Conservation (phyloP, 2,113 vertebrate genomes). For the Daphoenositta chrysoptera region DNA sequence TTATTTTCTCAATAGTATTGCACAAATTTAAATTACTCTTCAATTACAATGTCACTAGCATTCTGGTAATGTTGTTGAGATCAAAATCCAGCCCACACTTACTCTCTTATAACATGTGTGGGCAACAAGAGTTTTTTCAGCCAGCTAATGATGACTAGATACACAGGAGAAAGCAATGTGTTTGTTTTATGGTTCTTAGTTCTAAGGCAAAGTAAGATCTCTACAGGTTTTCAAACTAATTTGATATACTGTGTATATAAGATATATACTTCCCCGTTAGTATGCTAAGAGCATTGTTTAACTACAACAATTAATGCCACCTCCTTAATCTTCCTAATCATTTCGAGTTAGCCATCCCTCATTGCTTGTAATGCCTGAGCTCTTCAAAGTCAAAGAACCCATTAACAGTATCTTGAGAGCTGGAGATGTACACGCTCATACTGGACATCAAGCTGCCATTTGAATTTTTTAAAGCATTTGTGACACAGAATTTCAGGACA, state of each 20-base stretch:
- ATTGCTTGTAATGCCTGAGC: not conserved
- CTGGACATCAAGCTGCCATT: not conserved
- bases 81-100: not conserved
- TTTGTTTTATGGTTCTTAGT: not conserved
- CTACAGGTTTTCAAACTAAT: not conserved
- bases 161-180: not conserved
- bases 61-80: not conserved
- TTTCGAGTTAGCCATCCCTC: not conserved
- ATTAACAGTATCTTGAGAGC: not conserved
- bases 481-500: not conserved
- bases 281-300: not conserved
- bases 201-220: not conserved
- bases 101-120: not conserved
- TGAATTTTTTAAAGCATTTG: not conserved
- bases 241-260: not conserved
- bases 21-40: not conserved
- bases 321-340: not conserved
- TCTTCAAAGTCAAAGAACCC: not conserved
- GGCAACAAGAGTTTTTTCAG: not conserved
- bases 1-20: not conserved
- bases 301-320: not conserved
- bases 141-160: not conserved
- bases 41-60: not conserved
- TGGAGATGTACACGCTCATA: not conserved
- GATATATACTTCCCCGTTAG: not conserved